These are phyloP conservation scores for Galemys pyrenaicus DNA, from an alignment of 2,113 vertebrate species.

Conservation along the genomic window DNA sequence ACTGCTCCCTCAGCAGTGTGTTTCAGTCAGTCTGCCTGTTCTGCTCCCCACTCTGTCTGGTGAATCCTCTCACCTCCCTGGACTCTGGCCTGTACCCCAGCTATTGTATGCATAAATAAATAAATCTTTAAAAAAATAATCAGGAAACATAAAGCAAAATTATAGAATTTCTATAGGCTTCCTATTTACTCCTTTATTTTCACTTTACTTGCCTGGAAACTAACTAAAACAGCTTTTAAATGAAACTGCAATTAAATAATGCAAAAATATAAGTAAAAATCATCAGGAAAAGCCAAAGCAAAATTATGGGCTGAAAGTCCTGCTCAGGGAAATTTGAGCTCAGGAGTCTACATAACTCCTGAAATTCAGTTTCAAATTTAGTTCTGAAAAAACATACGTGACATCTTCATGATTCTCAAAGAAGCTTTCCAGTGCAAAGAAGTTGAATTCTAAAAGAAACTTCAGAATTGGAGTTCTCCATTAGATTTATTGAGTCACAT, in stretches of 20 bases:
- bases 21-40: too few species aligned
- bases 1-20: too few species aligned
- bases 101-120: too few species aligned
- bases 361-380: slow-evolving; percentile 13
- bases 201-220: not conserved
- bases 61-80: too few species aligned
- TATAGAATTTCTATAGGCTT: not conserved
- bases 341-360: not conserved
- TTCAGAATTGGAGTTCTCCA: not conserved
- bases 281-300: not conserved
- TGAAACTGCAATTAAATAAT: not conserved
- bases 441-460: not conserved
- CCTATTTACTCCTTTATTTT: not conserved
- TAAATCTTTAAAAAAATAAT: too few species aligned
- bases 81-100: too few species aligned
- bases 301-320: not conserved
- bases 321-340: not conserved
- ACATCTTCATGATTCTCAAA: not conserved
- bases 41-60: too few species aligned
- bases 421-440: not conserved
- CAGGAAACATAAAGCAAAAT: not conserved
- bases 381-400: not conserved
- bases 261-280: slow-evolving; percentile 8
- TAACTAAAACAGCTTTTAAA: not conserved
- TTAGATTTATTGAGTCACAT: not conserved